Evolutionary conservation across 2,888 invertebrate genomes (phyloP), one percentile per base, ranked within the genome.

Genomic region (Tryphoninae sp.): DNA sequence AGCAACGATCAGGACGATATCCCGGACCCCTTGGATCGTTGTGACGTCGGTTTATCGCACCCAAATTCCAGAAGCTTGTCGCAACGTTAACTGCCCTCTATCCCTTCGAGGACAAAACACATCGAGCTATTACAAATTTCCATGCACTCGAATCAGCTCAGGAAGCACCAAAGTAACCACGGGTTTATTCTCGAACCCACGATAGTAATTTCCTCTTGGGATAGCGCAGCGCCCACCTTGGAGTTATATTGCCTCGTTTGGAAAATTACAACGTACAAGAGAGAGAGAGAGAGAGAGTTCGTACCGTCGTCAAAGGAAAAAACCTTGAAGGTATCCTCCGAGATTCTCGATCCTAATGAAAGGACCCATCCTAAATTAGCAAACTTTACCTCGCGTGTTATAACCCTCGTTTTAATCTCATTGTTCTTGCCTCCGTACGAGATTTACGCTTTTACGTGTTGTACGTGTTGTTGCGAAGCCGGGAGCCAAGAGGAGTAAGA

Each of bases 31-130:
- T 65, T 23, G 23, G 23, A 23, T 16, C 62, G 4, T 26, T 16
- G 2, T 16, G 45, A 9, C 33, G 40, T 16, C 16, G 23, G 42
- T 74, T 65, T 74, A 58, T 26, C 49, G 16, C 26, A 42, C 40
- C 23, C 11, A 22, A 74, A 74, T 65, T 58, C 26, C 65, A 64
- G 65, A 26, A 64, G 64, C 58, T 33, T 26, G 19, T 11, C 16
- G 26, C 65, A 33, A 45, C 22, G 74, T 74, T 65, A 74, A 74
- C 55, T 58, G 74, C 16, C 42, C 33, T 33, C 33, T 33, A 65
- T 64, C 42, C 55, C 45, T 45, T 45, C 33, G 33, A 13, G 3
- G 45, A 45, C 45, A 13, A 45, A 45, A 45, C 45, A 45, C 13
- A 13, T 45, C 13, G 9, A 9, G 45, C 45, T 45, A 45, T 45